These are phyloP conservation scores for Rhabdornis inornatus DNA, from an alignment of 2,113 vertebrate species.

Conservation along the genomic window DNA sequence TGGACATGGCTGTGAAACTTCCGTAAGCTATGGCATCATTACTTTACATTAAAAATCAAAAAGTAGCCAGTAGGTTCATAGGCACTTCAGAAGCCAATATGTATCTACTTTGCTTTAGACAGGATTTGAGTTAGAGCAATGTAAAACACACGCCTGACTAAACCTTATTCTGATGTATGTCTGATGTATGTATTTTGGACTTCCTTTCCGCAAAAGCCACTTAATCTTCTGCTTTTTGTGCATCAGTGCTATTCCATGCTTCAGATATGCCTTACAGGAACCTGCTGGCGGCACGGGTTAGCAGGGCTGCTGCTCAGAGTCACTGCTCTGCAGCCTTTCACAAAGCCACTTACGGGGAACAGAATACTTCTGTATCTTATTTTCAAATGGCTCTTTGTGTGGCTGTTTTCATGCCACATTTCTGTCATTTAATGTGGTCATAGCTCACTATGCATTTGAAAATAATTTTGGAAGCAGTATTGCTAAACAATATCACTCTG, in stretches of 20 bases:
- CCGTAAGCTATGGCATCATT: not conserved
- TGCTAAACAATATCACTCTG: not conserved
- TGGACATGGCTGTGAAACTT: not conserved
- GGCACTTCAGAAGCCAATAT: not conserved
- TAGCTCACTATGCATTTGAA: not conserved
- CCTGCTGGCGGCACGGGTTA: rapidly evolving
- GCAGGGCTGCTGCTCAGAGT: not conserved
- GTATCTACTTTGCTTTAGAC: not conserved
- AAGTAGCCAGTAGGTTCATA: not conserved
- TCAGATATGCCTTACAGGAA: not conserved
- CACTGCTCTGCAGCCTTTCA: not conserved
- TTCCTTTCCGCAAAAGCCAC: not conserved
- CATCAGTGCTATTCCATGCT: rapidly evolving
- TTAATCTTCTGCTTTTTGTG: not conserved
- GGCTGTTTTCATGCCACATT: not conserved
- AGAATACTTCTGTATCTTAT: not conserved
- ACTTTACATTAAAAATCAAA: not conserved
- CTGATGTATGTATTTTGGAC: not conserved
- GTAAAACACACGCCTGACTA: not conserved
- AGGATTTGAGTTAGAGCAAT: not conserved
- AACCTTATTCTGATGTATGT: not conserved
- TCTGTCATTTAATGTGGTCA: not conserved
- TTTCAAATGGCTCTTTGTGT: not conserved
- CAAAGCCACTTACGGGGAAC: not conserved
- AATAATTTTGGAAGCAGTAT: not conserved